phyloP scores from a whole-genome alignment of 2,888 invertebrate genomes.

The Pristionchus arcanus region DNA sequence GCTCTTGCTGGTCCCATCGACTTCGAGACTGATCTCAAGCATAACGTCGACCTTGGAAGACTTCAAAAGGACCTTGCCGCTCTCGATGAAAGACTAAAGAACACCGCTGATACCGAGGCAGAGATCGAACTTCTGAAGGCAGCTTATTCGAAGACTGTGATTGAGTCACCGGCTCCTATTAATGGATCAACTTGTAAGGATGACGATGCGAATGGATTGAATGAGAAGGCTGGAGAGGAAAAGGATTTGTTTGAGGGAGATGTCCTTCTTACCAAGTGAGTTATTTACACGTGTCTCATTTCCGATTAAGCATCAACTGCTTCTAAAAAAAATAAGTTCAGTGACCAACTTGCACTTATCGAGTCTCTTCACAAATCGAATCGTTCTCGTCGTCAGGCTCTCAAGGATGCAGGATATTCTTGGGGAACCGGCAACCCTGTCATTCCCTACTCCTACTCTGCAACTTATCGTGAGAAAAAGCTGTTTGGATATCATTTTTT shows the following conservation, averaged over 20 bases:
- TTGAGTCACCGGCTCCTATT: no score
- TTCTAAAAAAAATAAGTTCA: not conserved
- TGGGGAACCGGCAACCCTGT: no score
- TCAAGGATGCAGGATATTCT: no score
- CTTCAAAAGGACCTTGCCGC: conserved; percentile 4
- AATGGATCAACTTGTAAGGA: no score
- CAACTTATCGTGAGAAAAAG: not conserved
- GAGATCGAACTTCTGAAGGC: no score
- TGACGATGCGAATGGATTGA: no score
- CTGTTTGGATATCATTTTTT: no score
- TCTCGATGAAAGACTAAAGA: not conserved
- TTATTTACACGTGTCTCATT: not conserved
- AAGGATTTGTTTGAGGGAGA: conserved; percentile 52
- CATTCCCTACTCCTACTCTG: no score
- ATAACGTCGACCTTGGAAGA: conserved; percentile 18
- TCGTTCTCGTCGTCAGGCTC: no score
- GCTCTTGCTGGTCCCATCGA: not conserved
- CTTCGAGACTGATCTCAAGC: not conserved
- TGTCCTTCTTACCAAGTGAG: conserved; percentile 33
- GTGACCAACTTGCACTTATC: conserved; percentile 6
- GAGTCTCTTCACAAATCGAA: no score
- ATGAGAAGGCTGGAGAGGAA: conserved; percentile 2
- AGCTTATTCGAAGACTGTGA: no score
- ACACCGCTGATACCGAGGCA: not conserved
- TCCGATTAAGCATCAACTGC: not conserved